Conservation (phyloP, 2,797 vertebrate species). For the Artibeus jamaicensis region DNA sequence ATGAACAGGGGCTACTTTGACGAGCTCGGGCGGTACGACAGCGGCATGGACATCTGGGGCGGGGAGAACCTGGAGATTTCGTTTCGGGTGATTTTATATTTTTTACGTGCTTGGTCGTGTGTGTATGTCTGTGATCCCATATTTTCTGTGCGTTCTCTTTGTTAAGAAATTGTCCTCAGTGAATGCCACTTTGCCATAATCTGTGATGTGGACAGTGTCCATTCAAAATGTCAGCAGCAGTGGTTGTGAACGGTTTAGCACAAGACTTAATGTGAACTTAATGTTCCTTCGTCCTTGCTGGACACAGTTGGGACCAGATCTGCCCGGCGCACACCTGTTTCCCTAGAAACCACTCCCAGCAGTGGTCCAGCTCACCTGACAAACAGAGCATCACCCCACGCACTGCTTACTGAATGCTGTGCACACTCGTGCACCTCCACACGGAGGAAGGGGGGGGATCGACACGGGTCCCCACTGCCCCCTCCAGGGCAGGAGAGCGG, state of each 20-base stretch:
- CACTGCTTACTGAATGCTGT: not conserved
- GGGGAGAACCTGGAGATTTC: conserved; percentile 98
- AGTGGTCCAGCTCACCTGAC: not conserved
- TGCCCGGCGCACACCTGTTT: not conserved
- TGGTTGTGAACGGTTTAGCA: not conserved
- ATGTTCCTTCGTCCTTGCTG: not conserved
- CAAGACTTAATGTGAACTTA: not conserved
- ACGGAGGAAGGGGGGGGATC: not conserved
- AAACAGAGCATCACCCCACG: accelerated
- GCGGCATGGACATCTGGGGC: conserved; percentile 99
- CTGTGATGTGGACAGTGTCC: not conserved
- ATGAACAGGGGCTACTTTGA: conserved; percentile 94
- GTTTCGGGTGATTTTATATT: conserved; percentile 90
- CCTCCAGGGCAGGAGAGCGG: not conserved
- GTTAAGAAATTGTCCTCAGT: not conserved
- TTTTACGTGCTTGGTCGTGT: not conserved
- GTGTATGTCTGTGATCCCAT: not conserved
- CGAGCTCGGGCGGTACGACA: conserved; percentile 94
- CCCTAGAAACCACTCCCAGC: not conserved
- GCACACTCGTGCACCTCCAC: not conserved
- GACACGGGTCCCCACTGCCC: accelerated
- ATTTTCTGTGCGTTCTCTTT: not conserved
- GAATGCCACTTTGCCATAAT: not conserved
- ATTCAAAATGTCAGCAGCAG: not conserved
- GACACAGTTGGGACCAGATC: not conserved